Base-by-base conservation (phyloP, 2,888 invertebrate species). In the Aspidiotus rigidus region DNA sequence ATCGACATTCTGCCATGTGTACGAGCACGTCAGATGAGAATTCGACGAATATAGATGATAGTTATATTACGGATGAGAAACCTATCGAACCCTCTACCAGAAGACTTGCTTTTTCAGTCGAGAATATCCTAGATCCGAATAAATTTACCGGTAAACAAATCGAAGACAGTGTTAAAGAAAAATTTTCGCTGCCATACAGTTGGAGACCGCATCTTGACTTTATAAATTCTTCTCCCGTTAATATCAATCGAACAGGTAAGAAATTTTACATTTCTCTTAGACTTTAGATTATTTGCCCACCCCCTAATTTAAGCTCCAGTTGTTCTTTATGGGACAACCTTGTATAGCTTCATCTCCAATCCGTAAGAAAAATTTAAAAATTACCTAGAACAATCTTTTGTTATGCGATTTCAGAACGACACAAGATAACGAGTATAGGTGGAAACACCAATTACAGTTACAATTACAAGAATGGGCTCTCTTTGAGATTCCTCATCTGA, bases 81-180 rank as follows among this genome's bases (percentile, higher is more conserved):
- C 53, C 59, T 74, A 28, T 28, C 28, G 75, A 67, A 71, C 74
- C 49, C 70, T 74, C 54, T 74, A 75, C 53, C 73, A 76, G 71
- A 73, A 71, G 83, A 74, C 83, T 92, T 72, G 90, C 92, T 16
- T 93, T 93, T 79, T 91, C 91, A 7, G 93, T 93, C 28, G 92
- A 93, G 80, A 93, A 93, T 77, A 93, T 93, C 73, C 80, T 93
- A 74, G 92, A 93, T 79, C 93, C 93, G 6, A 92, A 87, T 75
- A 93, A 93, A 80, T 93, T 93, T 78, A 92, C 91, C 40, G 91
- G 91, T 42, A 73, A 71, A 74, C 74, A 73, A 77, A 77, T 69
- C 73, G 78, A 54, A 72, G 77, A 69, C 72, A 67, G 61, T 39
- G 44, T 62, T n/a, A 62, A 62, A 40, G 56, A 57, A n/a, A 62